phyloP scores from a whole-genome alignment of 1,140 invertebrate species.

The Papilio dardanus region DNA sequence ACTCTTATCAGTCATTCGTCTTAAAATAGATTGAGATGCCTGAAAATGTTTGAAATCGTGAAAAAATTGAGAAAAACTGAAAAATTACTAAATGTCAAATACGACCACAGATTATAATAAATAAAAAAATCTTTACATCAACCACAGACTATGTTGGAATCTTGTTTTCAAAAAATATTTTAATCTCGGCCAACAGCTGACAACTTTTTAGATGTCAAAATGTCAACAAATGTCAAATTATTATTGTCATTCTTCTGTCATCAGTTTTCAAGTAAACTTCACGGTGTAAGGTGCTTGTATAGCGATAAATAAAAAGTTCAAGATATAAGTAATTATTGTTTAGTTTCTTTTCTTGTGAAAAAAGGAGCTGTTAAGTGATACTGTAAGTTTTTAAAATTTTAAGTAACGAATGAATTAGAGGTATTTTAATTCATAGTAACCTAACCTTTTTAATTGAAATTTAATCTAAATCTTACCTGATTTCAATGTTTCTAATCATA shows the following conservation, averaged over 20 bases:
- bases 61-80: conserved; percentile 58
- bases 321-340: neutral
- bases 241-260: neutral
- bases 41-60: conserved; percentile 57
- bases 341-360: neutral
- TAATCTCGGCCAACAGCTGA: neutral
- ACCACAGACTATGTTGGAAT: neutral
- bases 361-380: neutral
- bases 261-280: neutral
- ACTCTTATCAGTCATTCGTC: conserved; percentile 71
- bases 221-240: neutral
- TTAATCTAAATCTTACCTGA: neutral
- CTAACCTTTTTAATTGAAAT: neutral
- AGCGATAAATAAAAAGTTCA: neutral
- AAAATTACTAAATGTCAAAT: conserved; percentile 48
- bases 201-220: neutral
- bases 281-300: neutral
- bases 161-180: neutral
- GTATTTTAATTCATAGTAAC: neutral
- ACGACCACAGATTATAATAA: neutral
- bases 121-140: neutral
- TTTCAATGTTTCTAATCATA: neutral
- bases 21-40: conserved; percentile 72
- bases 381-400: neutral
- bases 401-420: neutral